Base-by-base conservation (phyloP, 2,888 invertebrate species). In the Drosophila macrospina region DNA sequence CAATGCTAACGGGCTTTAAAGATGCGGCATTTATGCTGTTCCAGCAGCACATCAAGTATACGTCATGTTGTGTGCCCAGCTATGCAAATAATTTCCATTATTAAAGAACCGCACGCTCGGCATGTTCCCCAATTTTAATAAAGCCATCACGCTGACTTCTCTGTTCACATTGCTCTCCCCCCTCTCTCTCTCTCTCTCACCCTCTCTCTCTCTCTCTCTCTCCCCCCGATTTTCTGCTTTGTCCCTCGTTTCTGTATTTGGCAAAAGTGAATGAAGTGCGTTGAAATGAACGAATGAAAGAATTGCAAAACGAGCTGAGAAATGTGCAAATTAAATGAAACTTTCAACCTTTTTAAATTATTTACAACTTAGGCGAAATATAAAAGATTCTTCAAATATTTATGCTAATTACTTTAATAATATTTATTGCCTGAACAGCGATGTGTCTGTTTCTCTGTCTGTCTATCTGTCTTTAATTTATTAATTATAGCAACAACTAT, bases 61-160 rank as follows among this genome's bases (percentile, higher is more conserved):
- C 74, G 74, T 61, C 72, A 76, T 60, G 67, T 57, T 60, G 72
- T 60, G 72, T 20, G 67, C 64, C 45, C 34, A 57, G 73, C 67
- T 64, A 77, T 72, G 73, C 77, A 61, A 68, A 63, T 57, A 16
- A 75, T 75, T 54, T 57, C 24, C 45, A 50, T 64, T 75, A 77
- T 72, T 68, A 61, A 72, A 77, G 39, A 52, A 57, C 48, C 71
- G 55, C 55, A 42, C 32, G 42, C 36, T 13, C 52, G 55, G 52
- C 52, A 42, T 47, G 52, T 39, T 48, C 16, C 16, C 42, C 64
- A 64, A 59, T 51, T 63, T 69, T 63, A 55, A 73, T 63, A 55
- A 64, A 75, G 64, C 51, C 59, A 10, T 37, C 48, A 52, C n/a
- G 50, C 50, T 59, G 39, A 26, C 36, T 45, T 50, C 11, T 28